phyloP scores from a whole-genome alignment of 1,140 invertebrate genomes.

The Polypedilum pembai region DNA sequence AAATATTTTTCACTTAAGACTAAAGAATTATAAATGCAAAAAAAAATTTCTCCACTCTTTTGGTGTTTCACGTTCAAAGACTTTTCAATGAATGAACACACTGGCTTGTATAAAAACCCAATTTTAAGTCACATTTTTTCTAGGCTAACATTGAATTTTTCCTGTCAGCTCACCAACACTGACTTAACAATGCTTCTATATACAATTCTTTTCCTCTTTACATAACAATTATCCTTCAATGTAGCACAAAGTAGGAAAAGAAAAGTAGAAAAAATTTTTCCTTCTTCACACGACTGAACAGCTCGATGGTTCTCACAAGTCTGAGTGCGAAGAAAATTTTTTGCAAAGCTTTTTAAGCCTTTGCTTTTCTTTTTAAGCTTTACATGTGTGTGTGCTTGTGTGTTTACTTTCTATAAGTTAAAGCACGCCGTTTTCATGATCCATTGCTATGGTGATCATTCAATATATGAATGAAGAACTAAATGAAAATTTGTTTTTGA shows the following conservation, averaged over 20 bases:
- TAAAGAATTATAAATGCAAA: neutral
- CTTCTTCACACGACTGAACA: neutral
- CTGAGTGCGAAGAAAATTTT: slow-evolving; percentile 6
- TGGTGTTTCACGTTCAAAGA: slow-evolving; percentile 20
- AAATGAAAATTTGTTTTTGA: neutral
- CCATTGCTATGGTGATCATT: slow-evolving; percentile 21
- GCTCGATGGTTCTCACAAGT: slow-evolving; percentile 9
- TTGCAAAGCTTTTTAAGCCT: slow-evolving; percentile 11
- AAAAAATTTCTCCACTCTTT: neutral
- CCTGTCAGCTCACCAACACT: slow-evolving; percentile 3
- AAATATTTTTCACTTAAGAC: neutral
- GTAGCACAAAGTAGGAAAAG: neutral
- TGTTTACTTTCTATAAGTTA: neutral
- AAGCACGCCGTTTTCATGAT: slow-evolving; percentile 15
- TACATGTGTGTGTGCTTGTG: neutral
- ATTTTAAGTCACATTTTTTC: slow-evolving; percentile 15
- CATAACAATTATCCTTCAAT: slow-evolving; percentile 24
- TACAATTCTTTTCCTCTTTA: neutral
- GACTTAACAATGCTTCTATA: neutral
- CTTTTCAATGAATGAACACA: slow-evolving; percentile 16
- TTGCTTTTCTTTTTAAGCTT: neutral
- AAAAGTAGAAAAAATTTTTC: neutral
- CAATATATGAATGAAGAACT: neutral
- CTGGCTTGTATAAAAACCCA: neutral
- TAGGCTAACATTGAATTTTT: slow-evolving; percentile 26